Base-by-base conservation (phyloP, 1,140 invertebrate species). In the Meloidogyne floridensis region DNA sequence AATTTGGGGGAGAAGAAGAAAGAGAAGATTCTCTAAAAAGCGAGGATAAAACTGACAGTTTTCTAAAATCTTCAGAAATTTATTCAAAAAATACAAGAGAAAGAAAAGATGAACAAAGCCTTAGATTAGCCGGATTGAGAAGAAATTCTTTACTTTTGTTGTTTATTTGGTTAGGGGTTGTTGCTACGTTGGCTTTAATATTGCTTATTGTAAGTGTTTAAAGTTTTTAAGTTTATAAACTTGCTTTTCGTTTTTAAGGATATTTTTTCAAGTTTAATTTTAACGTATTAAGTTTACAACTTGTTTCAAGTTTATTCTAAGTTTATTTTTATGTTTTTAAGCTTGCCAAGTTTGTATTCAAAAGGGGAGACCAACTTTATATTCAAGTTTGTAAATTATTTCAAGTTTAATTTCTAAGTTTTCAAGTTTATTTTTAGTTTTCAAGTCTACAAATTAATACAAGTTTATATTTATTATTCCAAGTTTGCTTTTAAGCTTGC, bases 81-180 rank as follows among this genome's bases (percentile, higher is more conserved):
- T 69, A 59, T 65, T 77, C 69, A 69, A 69, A 32, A 56, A 18
- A 3, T 53, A 18, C 51, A 51, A 20, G 15, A 11, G 65, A 18
- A 11, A 78, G 56, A 5, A 56, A 77, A 42, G 59, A 82, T 20
- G 83, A 87, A 56, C 72, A 76, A 65, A 13, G 32, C 20, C 71
- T 87, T 15, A 69, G 84, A 56, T 71, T 87, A 3, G 84, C 85
- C 8, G 85, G 85, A 53, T 70, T 86, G 11, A 82, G 85, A 32
- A 80, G 78, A 71, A 79, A 87, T 42, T 56, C 72, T 5, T 42
- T 86, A 53, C 32, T 87, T n/a, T 59, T 75, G 9, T 70, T 86
- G 10, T 71, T 86, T 51, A 82, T 85, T 51, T 86, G 86, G 86
- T 43, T 86, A 43, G 73, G 54, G 18, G 65, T 87, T 13, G 54